These are phyloP conservation scores for Oceanodroma leucorhoa DNA, from an alignment of 2,797 vertebrate genomes.

Conservation along the genomic window DNA sequence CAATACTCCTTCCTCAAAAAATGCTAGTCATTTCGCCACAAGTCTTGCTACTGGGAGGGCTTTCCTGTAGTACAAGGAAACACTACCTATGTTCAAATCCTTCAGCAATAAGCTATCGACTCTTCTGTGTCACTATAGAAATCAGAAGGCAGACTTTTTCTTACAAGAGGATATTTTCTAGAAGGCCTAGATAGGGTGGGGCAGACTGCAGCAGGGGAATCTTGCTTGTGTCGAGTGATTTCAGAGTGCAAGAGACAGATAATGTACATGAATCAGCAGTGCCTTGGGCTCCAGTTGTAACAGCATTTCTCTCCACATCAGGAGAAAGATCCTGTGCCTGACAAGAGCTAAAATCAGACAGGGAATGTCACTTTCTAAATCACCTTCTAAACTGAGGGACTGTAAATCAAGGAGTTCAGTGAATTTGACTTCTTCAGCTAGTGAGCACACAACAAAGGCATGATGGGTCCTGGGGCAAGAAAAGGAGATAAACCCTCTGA, in stretches of 20 bases:
- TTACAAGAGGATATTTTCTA: neutral
- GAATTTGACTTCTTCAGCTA: neutral
- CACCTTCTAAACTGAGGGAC: neutral
- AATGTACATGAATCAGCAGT: neutral
- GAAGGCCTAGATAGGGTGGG: neutral
- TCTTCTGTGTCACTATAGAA: neutral
- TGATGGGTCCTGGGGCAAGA: neutral
- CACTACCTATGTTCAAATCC: neutral
- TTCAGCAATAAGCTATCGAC: neutral
- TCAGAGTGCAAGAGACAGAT: neutral
- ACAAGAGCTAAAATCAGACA: neutral
- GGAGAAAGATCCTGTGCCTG: neutral
- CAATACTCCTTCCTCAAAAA: neutral
- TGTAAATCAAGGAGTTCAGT: neutral
- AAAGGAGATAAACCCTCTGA: neutral
- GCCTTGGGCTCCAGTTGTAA: neutral
- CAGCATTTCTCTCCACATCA: neutral
- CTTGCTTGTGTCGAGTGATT: neutral
- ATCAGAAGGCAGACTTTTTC: neutral
- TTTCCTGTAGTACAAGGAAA: neutral
- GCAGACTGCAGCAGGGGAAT: neutral
- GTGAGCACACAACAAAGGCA: neutral
- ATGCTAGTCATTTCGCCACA: neutral
- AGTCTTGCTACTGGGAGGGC: neutral
- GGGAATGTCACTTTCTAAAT: neutral